Evolutionary conservation across 2,797 vertebrate genomes (phyloP), one percentile per base, ranked within the genome.

Genomic region (Anableps anableps): DNA sequence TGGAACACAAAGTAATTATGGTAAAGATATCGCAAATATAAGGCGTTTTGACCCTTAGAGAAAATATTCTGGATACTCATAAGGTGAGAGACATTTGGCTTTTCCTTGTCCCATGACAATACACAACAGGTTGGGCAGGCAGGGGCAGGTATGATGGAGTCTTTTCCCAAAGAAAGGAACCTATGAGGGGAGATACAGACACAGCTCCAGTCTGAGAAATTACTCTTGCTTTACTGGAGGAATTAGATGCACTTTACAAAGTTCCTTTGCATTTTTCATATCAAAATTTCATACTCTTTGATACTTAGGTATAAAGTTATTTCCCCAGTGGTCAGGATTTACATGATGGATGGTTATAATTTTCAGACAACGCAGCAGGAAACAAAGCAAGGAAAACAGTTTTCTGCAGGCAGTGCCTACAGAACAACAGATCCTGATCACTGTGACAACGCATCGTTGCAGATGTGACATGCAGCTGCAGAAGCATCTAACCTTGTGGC

Each of bases 141-240:
- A 99, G 0, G 98, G 98, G 72, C 98, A 99, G 1, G 95, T 97
- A 82, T 98, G 96, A 91, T 98, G 97, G 80, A 96, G 94, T 89
- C 98, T 92, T 85, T 94, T 96, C 72, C 98, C 97, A 0, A 94
- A 85, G 94, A 96, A 99, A 13, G 98, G 98, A 83, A 97, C 95
- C 98, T 99, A 90, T 70, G 91, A 80, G 87, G 50, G 81, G 43
- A 80, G 7, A 66, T 17, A 88, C 55, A 77, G 23, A 74, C 7
- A 31, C 16, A 14, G 3, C 0, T 23, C 10, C 58, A 41, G 17
- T 50, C 5, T 64, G 7, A 41, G n/a, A 70, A 81, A 11, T 5
- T 8, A 82, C 48, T 45, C 23, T 68, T 60, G 5, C 51, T 58
- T 71, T 2, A 16, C 36, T 48, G 5, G 34, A 3, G 26, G 21